phyloP scores from a whole-genome alignment of 2,797 vertebrate species.

The Meda fulgida region DNA sequence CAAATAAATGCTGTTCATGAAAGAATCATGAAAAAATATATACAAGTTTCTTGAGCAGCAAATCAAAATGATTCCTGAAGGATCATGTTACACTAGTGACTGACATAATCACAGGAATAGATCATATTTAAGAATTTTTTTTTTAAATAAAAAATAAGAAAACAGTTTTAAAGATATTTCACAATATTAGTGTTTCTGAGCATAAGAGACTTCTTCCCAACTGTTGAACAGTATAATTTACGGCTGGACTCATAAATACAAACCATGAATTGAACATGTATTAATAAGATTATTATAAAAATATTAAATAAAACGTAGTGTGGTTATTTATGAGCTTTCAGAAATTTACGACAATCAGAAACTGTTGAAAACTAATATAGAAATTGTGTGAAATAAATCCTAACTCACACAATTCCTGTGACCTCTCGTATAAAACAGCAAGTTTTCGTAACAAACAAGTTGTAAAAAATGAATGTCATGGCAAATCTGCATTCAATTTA shows the following conservation, averaged over 20 bases:
- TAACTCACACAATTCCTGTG: background rate
- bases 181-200: background rate
- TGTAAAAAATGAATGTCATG: background rate
- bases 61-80: background rate
- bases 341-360: background rate
- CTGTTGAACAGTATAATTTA: background rate
- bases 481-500: background rate
- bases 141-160: too few species aligned
- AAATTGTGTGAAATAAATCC: background rate
- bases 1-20: background rate
- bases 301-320: too few species aligned
- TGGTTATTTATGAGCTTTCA: background rate
- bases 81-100: background rate
- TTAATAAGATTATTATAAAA: background rate
- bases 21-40: too few species aligned
- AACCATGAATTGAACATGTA: background rate
- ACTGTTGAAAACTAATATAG: background rate
- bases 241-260: background rate
- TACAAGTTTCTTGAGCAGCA: background rate
- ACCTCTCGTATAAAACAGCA: background rate
- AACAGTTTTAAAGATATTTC: too few species aligned
- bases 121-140: background rate
- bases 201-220: too few species aligned
- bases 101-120: background rate
- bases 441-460: background rate